These are phyloP conservation scores for Origma solitaria DNA, from an alignment of 2,113 vertebrate genomes.

Conservation along the genomic window DNA sequence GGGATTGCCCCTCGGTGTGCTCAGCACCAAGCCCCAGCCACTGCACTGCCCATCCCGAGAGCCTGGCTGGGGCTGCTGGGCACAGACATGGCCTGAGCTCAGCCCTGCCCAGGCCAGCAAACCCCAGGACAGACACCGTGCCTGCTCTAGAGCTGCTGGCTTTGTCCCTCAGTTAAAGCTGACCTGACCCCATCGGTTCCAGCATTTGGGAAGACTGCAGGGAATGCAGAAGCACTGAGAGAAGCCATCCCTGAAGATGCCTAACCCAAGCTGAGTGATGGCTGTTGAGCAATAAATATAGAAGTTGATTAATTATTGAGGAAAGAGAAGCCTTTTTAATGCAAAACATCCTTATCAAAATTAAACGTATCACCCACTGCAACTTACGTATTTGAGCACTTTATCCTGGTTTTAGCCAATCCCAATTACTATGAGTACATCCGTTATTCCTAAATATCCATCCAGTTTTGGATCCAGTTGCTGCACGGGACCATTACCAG, in stretches of 20 bases:
- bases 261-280: neutral
- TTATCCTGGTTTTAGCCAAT: neutral
- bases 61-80: neutral
- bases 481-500: neutral
- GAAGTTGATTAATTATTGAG: neutral
- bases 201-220: neutral
- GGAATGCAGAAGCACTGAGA: neutral
- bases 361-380: neutral
- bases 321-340: neutral
- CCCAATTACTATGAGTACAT: neutral
- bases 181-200: neutral
- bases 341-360: neutral
- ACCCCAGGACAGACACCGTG: neutral
- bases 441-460: neutral
- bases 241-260: neutral
- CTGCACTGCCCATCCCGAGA: neutral
- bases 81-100: too few species aligned
- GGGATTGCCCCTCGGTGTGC: fast-evolving
- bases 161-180: neutral
- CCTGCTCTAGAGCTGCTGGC: neutral
- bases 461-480: neutral
- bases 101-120: neutral
- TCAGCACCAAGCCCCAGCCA: neutral
- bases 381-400: neutral
- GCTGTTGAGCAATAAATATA: neutral